Percentiles rank a stretch among this genome's conserved stretches.
Evolutionary conservation across 2,888 invertebrate species (phyloP).

Genomic region (Druceiella hillmani): DNA sequence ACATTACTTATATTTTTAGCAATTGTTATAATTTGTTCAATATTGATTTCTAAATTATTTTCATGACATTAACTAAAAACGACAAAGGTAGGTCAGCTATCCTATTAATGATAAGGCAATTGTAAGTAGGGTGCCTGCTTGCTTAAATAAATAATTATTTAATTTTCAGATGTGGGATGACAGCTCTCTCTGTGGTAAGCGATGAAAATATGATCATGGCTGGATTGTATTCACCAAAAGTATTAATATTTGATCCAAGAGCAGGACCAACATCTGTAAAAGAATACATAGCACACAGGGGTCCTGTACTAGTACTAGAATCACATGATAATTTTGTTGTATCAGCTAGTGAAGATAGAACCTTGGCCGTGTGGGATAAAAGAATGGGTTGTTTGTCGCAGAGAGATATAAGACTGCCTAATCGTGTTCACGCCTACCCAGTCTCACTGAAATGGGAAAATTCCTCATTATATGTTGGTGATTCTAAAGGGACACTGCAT

Average conservation of each 20-base stretch:
- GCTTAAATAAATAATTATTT: too few relatives aligned
- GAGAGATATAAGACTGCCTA: conserved; percentile 37
- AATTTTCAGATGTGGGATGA: conserved; percentile 45
- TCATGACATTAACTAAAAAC: too few relatives aligned
- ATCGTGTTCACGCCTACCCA: conserved; percentile 36
- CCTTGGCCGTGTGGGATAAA: conserved; percentile 52
- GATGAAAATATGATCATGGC: conserved; percentile 44
- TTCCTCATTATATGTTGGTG: conserved; percentile 41
- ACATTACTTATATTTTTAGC: too few relatives aligned
- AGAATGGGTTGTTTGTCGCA: conserved; percentile 42
- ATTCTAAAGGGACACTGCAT: conserved; percentile 42
- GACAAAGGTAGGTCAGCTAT: too few relatives aligned
- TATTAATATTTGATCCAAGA: conserved; percentile 50
- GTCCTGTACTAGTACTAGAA: conserved; percentile 45
- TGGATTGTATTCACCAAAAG: conserved; percentile 51
- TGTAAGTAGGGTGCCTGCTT: too few relatives aligned
- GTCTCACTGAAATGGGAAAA: conserved; percentile 41
- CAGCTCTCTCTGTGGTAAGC: conserved; percentile 48
- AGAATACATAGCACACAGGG: conserved; percentile 46
- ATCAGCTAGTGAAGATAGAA: conserved; percentile 55
- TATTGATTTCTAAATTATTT: too few relatives aligned
- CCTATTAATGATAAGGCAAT: too few relatives aligned
- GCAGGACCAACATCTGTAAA: conserved; percentile 35
- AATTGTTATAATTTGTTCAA: too few relatives aligned
- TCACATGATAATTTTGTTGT: conserved; percentile 44